Conservation (phyloP, 2,113 vertebrate species). For the Puntigrus tetrazona region DNA sequence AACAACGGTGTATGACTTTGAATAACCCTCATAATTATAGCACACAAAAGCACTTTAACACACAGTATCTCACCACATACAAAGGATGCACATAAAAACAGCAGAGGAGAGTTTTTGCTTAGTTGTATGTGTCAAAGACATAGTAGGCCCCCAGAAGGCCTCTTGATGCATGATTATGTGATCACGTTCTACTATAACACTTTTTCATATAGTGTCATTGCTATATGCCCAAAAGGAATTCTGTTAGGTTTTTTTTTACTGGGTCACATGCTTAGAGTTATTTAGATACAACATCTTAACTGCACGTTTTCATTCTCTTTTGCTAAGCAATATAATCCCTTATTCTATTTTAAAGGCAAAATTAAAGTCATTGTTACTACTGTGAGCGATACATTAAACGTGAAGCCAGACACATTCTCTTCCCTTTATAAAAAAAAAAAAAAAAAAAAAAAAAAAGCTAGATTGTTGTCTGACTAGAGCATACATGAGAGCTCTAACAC, state of each 20-base stretch:
- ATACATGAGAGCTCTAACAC: background rate
- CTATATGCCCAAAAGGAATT: background rate
- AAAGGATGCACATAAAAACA: background rate
- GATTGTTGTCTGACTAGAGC: background rate
- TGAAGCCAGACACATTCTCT: background rate
- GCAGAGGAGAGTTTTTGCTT: constrained; percentile 3
- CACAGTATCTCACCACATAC: background rate
- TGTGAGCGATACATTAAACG: background rate
- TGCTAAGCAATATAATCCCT: constrained; percentile 13
- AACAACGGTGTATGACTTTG: constrained; percentile 1
- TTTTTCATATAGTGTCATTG: constrained; percentile 1
- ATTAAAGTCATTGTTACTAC: background rate
- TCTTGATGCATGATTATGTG: background rate
- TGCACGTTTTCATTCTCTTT: constrained; percentile 31
- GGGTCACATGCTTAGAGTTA: constrained; percentile 23
- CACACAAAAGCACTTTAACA: constrained; percentile 11
- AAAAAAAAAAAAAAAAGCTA: background rate
- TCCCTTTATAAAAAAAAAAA: background rate
- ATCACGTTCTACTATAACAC: background rate
- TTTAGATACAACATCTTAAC: background rate
- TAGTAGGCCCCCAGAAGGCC: background rate
- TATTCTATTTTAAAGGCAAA: background rate
- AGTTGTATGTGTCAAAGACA: background rate
- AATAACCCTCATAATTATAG: background rate
- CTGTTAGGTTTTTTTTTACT: background rate